Evolutionary conservation across 2,113 vertebrate species (phyloP).

Genomic region (Sakesphorus luctuosus): DNA sequence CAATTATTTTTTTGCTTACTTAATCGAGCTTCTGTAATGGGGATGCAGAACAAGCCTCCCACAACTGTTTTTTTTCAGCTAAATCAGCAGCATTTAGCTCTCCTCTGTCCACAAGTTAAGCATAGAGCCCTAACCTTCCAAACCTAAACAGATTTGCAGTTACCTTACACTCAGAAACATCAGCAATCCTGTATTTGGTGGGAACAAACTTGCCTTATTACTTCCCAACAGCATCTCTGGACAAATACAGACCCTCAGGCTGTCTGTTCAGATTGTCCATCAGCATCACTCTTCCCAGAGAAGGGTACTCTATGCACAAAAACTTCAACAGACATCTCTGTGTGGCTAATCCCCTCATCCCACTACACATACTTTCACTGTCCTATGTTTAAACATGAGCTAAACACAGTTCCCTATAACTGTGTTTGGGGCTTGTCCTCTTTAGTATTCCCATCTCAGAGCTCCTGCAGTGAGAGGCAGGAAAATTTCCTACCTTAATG

Average conservation of each 20-base stretch:
- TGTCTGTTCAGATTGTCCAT: not conserved
- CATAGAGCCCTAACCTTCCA: not conserved
- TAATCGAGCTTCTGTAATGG: not conserved
- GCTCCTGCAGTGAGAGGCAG: not conserved
- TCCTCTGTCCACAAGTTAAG: not conserved
- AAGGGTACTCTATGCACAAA: not conserved
- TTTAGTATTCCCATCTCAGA: not conserved
- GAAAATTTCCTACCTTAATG: not conserved
- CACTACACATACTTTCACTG: not conserved
- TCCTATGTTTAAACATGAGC: not conserved
- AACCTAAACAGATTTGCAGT: not conserved
- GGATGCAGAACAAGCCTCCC: not conserved
- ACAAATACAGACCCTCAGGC: not conserved
- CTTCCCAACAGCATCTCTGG: not conserved
- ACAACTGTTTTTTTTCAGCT: not conserved
- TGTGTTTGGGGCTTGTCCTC: not conserved
- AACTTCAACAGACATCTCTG: not conserved
- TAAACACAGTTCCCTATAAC: not conserved
- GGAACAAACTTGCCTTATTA: not conserved
- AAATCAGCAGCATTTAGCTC: not conserved
- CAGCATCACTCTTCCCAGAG: not conserved
- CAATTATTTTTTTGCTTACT: not conserved
- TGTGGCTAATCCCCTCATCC: not conserved
- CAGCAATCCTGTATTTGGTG: not conserved
- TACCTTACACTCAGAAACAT: not conserved